Percentiles rank a stretch among this genome's conserved stretches.
Evolutionary conservation across 2,888 invertebrate species (phyloP).

Genomic region (Drosophila pegasa): DNA sequence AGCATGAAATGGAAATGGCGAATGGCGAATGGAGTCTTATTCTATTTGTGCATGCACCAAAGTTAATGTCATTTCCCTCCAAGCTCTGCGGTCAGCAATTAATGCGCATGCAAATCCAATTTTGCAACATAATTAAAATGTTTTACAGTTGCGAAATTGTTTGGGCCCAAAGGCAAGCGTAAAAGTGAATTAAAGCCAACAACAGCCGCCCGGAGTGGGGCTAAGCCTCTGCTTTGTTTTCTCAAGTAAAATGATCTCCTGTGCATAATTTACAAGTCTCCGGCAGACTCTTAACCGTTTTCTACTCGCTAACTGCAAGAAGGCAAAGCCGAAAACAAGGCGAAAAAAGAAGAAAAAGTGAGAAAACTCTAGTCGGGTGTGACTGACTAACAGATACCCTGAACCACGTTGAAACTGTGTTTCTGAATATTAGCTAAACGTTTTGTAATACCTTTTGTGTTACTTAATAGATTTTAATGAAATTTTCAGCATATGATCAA

Average conservation of each 20-base stretch:
- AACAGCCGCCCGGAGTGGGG: slow-evolving; percentile 7
- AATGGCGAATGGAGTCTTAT: neutral
- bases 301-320: slow-evolving; percentile 72
- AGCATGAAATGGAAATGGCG: neutral
- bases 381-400: too few relatives aligned
- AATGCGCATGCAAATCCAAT: slow-evolving; percentile 72
- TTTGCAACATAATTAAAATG: slow-evolving; percentile 77
- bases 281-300: slow-evolving; percentile 76
- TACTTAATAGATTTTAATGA: too few relatives aligned
- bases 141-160: slow-evolving; percentile 47
- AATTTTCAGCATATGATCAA: too few relatives aligned
- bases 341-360: slow-evolving; percentile 10
- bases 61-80: neutral
- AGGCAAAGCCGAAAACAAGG: slow-evolving; percentile 47
- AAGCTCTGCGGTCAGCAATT: slow-evolving; percentile 37
- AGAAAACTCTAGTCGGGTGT: too few relatives aligned
- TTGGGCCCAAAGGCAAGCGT: slow-evolving; percentile 31
- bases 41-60: neutral
- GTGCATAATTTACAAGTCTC: slow-evolving; percentile 82
- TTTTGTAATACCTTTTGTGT: too few relatives aligned
- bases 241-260: slow-evolving; percentile 78
- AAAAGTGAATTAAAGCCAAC: slow-evolving; percentile 33
- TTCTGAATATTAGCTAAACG: too few relatives aligned
- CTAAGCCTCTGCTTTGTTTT: slow-evolving; percentile 25
- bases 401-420: too few relatives aligned